These are phyloP conservation scores for Eptatretus burgeri DNA, from an alignment of 2,113 vertebrate species.

Conservation along the genomic window DNA sequence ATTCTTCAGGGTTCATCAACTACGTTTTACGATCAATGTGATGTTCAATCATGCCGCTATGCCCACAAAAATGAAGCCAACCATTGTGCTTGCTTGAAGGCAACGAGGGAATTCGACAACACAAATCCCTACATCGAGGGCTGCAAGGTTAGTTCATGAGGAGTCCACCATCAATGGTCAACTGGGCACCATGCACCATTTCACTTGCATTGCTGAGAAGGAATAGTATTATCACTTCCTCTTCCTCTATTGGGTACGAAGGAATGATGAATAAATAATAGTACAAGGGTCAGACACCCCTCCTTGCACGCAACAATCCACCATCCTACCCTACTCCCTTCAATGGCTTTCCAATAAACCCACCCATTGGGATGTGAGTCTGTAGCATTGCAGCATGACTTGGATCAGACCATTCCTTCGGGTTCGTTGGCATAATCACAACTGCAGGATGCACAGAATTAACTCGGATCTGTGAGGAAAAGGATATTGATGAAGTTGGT, in stretches of 20 bases:
- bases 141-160: constrained; percentile 23
- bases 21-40: too few species aligned
- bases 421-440: constrained; percentile 72
- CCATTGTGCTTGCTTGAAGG: too few species aligned
- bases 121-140: too few species aligned
- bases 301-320: background rate
- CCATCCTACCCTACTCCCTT: too few species aligned
- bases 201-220: constrained; percentile 48
- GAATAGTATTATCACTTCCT: constrained; percentile 72
- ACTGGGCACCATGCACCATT: constrained; percentile 41
- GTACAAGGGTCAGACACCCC: background rate
- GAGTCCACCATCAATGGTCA: constrained; percentile 66
- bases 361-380: constrained; percentile 48
- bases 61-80: too few species aligned
- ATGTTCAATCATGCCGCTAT: too few species aligned
- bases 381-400: constrained; percentile 32
- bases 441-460: constrained; percentile 76
- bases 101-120: too few species aligned
- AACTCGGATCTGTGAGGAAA: constrained; percentile 40
- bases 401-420: constrained; percentile 41
- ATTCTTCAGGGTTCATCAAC: too few species aligned
- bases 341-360: constrained; percentile 42
- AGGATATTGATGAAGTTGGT: background rate
- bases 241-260: constrained; percentile 32
- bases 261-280: constrained; percentile 8